Evolutionary conservation across 2,113 vertebrate species (phyloP).

Genomic region (Ictidomys tridecemlineatus): DNA sequence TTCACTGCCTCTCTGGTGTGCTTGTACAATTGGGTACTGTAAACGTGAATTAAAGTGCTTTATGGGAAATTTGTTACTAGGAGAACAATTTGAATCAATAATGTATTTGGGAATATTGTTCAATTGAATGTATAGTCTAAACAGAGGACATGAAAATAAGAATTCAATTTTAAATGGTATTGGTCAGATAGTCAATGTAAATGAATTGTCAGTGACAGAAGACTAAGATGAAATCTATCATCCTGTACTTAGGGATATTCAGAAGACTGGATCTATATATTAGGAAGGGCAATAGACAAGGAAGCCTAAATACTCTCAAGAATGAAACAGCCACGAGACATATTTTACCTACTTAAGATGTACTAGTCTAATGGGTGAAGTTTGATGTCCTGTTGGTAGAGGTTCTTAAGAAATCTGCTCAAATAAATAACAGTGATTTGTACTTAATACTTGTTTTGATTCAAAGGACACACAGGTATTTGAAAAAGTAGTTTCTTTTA

Average conservation of each 20-base stretch:
- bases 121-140: not conserved
- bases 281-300: not conserved
- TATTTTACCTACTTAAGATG: not conserved
- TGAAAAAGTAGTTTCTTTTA: not conserved
- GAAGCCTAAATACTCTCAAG: not conserved
- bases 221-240: not conserved
- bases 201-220: not conserved
- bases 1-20: not conserved
- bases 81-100: constrained; percentile 12
- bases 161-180: not conserved
- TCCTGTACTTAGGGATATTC: not conserved
- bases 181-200: not conserved
- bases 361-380: not conserved
- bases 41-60: not conserved
- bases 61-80: not conserved
- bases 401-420: not conserved
- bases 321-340: not conserved
- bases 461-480: not conserved
- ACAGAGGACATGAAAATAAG: constrained; percentile 23
- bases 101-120: constrained; percentile 9
- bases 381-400: not conserved
- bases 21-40: not conserved
- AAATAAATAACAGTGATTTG: not conserved
- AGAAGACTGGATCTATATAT: not conserved
- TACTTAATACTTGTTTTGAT: constrained; percentile 27